phyloP scores from a whole-genome alignment of 2,113 vertebrate species.

The Rhabdornis inornatus region DNA sequence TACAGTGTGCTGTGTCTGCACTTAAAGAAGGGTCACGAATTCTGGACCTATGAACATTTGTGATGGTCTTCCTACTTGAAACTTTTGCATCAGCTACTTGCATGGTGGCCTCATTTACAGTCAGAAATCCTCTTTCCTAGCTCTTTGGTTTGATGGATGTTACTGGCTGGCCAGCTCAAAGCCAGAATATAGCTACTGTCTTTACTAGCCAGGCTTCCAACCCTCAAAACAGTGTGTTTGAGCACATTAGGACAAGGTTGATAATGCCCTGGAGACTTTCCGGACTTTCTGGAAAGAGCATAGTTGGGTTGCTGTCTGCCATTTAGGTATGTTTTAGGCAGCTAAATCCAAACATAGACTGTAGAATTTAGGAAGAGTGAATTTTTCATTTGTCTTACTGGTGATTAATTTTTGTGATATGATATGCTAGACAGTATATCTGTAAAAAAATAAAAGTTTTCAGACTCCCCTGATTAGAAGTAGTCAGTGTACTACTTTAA shows the following conservation, averaged over 20 bases:
- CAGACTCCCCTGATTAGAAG: neutral
- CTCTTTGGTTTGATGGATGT: neutral
- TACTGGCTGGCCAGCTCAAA: neutral
- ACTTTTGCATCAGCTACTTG: neutral
- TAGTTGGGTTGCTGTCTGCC: neutral
- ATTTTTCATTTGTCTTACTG: neutral
- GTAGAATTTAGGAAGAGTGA: neutral
- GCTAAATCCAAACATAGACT: neutral
- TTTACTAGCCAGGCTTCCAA: neutral
- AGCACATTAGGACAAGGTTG: neutral
- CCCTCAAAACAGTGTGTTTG: neutral
- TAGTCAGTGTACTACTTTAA: neutral
- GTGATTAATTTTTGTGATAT: neutral
- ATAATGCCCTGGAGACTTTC: neutral
- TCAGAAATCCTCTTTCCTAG: neutral
- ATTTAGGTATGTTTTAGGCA: neutral
- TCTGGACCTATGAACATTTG: neutral
- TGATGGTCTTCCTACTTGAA: neutral
- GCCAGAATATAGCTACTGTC: neutral
- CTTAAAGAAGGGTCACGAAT: neutral
- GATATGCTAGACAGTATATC: neutral
- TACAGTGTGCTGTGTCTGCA: neutral
- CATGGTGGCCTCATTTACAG: neutral
- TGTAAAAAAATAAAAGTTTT: neutral
- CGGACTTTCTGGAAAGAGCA: neutral